Evolutionary conservation across 2,888 invertebrate genomes (phyloP).

Genomic region (Drosophila pseudotakahashii): DNA sequence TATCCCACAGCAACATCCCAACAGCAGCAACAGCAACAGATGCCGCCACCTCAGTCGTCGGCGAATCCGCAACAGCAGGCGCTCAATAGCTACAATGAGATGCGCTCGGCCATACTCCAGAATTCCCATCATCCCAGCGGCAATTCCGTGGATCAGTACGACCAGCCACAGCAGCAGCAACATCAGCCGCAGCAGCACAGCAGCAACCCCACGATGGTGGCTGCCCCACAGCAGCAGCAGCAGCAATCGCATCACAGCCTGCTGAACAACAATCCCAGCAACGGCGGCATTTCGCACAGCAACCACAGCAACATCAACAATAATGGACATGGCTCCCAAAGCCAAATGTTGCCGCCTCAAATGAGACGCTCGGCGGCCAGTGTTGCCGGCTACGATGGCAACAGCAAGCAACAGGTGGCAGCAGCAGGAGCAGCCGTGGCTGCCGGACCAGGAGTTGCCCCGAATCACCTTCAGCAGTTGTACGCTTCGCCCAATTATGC

Average conservation of each 20-base stretch:
- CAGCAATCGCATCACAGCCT: slow-evolving; percentile 40
- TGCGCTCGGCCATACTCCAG: slow-evolving; percentile 83
- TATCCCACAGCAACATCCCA: slow-evolving; percentile 80
- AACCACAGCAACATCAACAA: slow-evolving; percentile 48
- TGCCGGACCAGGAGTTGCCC: slow-evolving; percentile 30
- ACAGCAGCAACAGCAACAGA: slow-evolving; percentile 65
- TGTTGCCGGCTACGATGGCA: slow-evolving; percentile 44
- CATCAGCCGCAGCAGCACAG: slow-evolving; percentile 19
- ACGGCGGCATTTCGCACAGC: slow-evolving; percentile 51
- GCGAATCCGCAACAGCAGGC: slow-evolving; percentile 67
- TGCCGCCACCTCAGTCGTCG: slow-evolving; percentile 45
- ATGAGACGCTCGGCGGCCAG: slow-evolving; percentile 54
- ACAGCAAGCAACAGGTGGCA: slow-evolving; percentile 1
- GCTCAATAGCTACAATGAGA: slow-evolving; percentile 81
- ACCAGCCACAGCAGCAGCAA: slow-evolving; percentile 33
- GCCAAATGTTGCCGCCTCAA: slow-evolving; percentile 60
- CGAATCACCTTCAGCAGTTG: slow-evolving; percentile 66
- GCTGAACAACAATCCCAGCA: slow-evolving; percentile 54
- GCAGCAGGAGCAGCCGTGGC: background rate
- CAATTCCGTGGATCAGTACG: slow-evolving; percentile 61
- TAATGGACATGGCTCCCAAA: slow-evolving; percentile 45
- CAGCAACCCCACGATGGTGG: slow-evolving; percentile 51
- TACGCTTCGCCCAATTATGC: slow-evolving; percentile 74
- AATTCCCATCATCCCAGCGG: slow-evolving; percentile 84
- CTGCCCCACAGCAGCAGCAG: slow-evolving; percentile 21